phyloP scores from a whole-genome alignment of 2,888 invertebrate species.

The Agonopterix alstromeriana region DNA sequence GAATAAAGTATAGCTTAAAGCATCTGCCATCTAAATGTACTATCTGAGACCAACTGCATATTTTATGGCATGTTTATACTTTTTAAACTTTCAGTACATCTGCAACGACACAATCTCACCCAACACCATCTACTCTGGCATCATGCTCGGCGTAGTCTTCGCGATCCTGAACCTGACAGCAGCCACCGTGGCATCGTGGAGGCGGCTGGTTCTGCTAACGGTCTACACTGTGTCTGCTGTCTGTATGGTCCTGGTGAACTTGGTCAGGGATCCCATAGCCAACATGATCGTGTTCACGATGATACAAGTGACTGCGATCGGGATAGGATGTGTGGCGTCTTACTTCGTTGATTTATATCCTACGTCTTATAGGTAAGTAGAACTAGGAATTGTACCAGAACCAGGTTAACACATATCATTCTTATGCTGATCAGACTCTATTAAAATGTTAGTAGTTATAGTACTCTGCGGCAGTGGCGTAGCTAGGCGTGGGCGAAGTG shows the following conservation, averaged over 20 bases:
- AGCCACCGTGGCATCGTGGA: slow-evolving; percentile 57
- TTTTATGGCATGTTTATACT: neutral
- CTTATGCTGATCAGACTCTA: neutral
- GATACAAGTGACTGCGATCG: slow-evolving; percentile 32
- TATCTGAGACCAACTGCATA: too few species aligned
- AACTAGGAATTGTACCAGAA: neutral
- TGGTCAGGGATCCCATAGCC: slow-evolving; percentile 32
- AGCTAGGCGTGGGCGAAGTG: too few species aligned
- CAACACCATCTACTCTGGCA: slow-evolving; percentile 75
- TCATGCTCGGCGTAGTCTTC: slow-evolving; percentile 76
- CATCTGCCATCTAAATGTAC: too few species aligned
- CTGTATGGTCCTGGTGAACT: slow-evolving; percentile 69
- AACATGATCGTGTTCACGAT: slow-evolving; percentile 38
- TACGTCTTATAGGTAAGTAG: slow-evolving; percentile 37
- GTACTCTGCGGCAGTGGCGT: too few species aligned
- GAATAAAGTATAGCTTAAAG: too few species aligned
- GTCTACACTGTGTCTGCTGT: slow-evolving; percentile 61
- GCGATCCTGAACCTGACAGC: slow-evolving; percentile 65
- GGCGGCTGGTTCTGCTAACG: slow-evolving; percentile 59
- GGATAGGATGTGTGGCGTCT: slow-evolving; percentile 32
- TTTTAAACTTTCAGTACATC: slow-evolving; percentile 16
- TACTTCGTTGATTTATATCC: slow-evolving; percentile 51
- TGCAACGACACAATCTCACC: slow-evolving; percentile 69
- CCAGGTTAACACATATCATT: neutral
- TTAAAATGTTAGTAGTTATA: too few species aligned